A percentile compares a stretch with the other conserved stretches of the same genome.
These are phyloP conservation scores for Steinernema feltiae DNA, from an alignment of 1,140 invertebrate genomes.

Conservation along the genomic window DNA sequence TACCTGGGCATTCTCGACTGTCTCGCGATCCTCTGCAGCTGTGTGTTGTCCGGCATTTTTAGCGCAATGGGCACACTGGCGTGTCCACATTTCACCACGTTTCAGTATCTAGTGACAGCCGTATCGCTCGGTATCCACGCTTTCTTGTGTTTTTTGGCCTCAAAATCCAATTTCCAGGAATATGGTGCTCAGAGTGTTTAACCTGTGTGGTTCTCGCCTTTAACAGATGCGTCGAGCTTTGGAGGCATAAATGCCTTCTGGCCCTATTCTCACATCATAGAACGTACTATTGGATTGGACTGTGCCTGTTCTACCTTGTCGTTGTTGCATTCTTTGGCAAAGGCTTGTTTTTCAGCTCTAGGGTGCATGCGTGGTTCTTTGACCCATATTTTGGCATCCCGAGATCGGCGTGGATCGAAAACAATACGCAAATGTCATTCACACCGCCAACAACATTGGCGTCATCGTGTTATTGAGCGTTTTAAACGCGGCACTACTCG, in stretches of 20 bases:
- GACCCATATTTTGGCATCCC: not conserved
- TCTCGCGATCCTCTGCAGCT: constrained; percentile 8
- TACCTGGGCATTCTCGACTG: constrained; percentile 22
- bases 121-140: not conserved
- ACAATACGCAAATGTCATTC: not conserved
- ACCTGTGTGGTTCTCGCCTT: constrained; percentile 20
- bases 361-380: not conserved
- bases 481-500: not conserved
- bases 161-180: not conserved
- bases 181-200: constrained; percentile 17
- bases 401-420: not conserved
- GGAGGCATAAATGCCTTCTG: not conserved
- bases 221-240: constrained; percentile 19
- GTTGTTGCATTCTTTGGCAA: not conserved
- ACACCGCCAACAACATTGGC: not conserved
- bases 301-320: not conserved
- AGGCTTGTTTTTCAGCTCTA: not conserved
- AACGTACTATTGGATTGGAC: constrained; percentile 9
- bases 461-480: not conserved
- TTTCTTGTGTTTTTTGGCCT: not conserved
- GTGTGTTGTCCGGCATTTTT: not conserved
- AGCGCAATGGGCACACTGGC: not conserved
- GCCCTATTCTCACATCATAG: constrained; percentile 3
- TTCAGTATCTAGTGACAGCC: not conserved
- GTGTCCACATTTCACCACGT: constrained; percentile 9